Conservation (phyloP, 2,113 vertebrate genomes). For the Scomber japonicus region DNA sequence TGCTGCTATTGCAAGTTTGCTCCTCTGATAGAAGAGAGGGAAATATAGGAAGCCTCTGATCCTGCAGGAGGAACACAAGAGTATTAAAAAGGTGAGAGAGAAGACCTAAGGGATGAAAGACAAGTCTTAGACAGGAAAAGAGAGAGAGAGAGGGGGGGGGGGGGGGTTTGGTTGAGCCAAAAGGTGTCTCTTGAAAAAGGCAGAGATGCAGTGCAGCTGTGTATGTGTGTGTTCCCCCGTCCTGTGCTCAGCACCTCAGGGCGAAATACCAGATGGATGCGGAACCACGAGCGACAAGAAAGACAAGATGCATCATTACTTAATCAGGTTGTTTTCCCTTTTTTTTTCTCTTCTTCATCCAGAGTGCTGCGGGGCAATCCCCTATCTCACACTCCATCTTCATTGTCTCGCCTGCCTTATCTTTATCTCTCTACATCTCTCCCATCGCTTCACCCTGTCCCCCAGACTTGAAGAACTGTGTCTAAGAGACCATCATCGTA, state of each 20-base stretch:
- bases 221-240: slow-evolving; percentile 17
- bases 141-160: background rate
- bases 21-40: slow-evolving; percentile 17
- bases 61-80: slow-evolving; percentile 33
- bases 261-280: slow-evolving; percentile 53
- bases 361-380: slow-evolving; percentile 48
- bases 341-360: slow-evolving; percentile 42
- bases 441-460: slow-evolving; percentile 19
- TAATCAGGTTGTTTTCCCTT: slow-evolving; percentile 55
- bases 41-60: slow-evolving; percentile 33
- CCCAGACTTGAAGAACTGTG: slow-evolving; percentile 12
- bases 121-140: slow-evolving; percentile 1
- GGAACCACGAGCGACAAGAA: slow-evolving; percentile 24
- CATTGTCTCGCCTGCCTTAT: slow-evolving; percentile 17
- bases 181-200: slow-evolving; percentile 41
- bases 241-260: slow-evolving; percentile 42
- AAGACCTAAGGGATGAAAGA: slow-evolving; percentile 42
- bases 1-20: slow-evolving; percentile 20
- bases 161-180: slow-evolving; percentile 27
- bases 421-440: slow-evolving; percentile 29
- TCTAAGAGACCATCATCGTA: slow-evolving; percentile 24
- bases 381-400: slow-evolving; percentile 28
- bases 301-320: slow-evolving; percentile 53
- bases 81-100: slow-evolving; percentile 32
- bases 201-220: slow-evolving; percentile 36